Conservation (phyloP, 2,113 vertebrate genomes). For the Paramormyrops kingsleyae region DNA sequence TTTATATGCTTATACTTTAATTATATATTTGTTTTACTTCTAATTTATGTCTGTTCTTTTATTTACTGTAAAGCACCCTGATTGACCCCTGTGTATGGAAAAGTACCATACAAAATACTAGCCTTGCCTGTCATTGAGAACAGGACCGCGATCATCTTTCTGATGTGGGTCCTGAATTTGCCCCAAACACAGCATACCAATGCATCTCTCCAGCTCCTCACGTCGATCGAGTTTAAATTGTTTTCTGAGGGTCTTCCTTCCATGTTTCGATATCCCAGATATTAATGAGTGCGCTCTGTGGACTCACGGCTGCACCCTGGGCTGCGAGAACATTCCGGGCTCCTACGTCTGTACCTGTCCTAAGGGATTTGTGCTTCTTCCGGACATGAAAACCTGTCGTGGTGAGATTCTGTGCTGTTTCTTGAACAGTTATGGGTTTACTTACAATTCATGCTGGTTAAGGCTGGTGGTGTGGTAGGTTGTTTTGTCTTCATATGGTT, state of each 20-base stretch:
- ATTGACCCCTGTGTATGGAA: neutral
- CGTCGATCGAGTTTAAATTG: neutral
- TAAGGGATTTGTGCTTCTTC: conserved; percentile 70
- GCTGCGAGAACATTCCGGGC: conserved; percentile 84
- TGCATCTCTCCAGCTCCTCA: neutral
- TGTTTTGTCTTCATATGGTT: neutral
- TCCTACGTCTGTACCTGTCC: conserved; percentile 94
- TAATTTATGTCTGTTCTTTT: too few species aligned
- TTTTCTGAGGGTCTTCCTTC: neutral
- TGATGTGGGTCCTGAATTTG: neutral
- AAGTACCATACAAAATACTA: neutral
- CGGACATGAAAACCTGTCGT: conserved; percentile 78
- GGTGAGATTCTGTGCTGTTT: conserved; percentile 50
- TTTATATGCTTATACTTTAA: neutral
- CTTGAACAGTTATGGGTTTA: neutral
- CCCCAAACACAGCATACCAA: neutral
- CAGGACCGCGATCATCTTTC: neutral
- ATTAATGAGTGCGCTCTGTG: conserved; percentile 84
- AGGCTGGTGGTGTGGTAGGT: neutral
- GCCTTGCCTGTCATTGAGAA: neutral
- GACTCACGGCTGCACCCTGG: conserved; percentile 89
- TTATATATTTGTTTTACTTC: neutral
- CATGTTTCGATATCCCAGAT: conserved; percentile 55
- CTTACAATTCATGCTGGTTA: neutral
- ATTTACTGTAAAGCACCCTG: neutral